Evolutionary conservation across 2,888 invertebrate genomes (phyloP).

Genomic region (Ichneumon xanthorius): DNA sequence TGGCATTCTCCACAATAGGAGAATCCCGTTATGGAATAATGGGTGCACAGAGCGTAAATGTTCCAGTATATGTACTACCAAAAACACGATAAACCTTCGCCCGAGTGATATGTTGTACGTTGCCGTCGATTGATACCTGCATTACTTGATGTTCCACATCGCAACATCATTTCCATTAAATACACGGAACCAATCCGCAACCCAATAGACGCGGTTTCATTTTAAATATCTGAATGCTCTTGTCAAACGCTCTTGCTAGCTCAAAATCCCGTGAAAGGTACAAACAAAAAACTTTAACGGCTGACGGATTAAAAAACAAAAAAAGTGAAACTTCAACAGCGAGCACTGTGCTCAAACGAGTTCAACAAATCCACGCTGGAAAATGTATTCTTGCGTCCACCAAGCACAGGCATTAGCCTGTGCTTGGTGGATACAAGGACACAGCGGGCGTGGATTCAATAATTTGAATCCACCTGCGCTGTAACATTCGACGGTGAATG

Average conservation of each 20-base stretch:
- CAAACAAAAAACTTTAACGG: background rate
- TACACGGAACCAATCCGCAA: background rate
- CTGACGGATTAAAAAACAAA: background rate
- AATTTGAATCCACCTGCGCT: background rate
- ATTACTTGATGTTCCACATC: slow-evolving; percentile 14
- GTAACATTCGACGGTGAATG: background rate
- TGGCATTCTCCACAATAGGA: background rate
- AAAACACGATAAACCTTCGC: background rate
- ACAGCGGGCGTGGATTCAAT: no score
- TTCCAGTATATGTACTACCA: background rate
- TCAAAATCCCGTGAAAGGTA: background rate
- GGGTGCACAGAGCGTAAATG: background rate
- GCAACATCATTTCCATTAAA: slow-evolving; percentile 2
- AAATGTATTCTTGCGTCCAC: background rate
- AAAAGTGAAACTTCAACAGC: background rate
- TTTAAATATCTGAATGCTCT: slow-evolving; percentile 7
- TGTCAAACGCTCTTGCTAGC: background rate
- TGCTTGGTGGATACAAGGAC: no score
- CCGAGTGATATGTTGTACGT: background rate
- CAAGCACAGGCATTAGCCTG: background rate
- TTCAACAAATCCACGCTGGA: background rate
- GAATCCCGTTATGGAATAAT: slow-evolving; percentile 6
- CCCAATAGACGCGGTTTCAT: slow-evolving; percentile 17
- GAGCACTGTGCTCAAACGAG: background rate
- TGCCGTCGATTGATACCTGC: slow-evolving; percentile 3